A percentile compares a stretch with the other conserved stretches of the same genome.
Conservation (phyloP, 2,888 invertebrate genomes). For the Caenorhabditis becei region DNA sequence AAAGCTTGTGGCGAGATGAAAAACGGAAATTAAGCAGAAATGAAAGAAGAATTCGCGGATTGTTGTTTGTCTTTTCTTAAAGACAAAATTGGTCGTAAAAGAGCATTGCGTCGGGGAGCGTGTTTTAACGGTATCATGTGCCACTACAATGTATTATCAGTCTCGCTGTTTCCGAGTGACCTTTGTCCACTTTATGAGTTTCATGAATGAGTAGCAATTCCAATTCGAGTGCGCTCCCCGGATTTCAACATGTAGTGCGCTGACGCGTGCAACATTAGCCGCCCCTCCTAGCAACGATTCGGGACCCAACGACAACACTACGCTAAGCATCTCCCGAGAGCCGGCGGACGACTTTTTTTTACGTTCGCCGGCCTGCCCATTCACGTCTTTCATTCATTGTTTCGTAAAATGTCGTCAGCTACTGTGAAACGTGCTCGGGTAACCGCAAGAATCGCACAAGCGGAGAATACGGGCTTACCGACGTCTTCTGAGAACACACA, state of each 20-base stretch:
- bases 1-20: no score
- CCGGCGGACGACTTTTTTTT: conserved; percentile 54
- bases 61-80: background rate
- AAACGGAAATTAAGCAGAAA: background rate
- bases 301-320: conserved; percentile 29
- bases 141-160: conserved; percentile 35
- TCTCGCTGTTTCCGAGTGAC: conserved; percentile 26
- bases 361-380: conserved; percentile 47
- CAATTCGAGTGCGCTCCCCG: background rate
- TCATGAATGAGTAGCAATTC: background rate
- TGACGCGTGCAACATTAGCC: conserved; percentile 44
- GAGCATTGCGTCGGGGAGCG: conserved; percentile 39
- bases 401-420: conserved; percentile 34
- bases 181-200: conserved; percentile 42
- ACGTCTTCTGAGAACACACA: conserved; percentile 58
- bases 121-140: conserved; percentile 18
- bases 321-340: conserved; percentile 16
- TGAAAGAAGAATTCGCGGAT: conserved; percentile 1
- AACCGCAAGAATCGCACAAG: conserved; percentile 56
- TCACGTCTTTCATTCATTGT: conserved; percentile 23
- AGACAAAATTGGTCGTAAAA: conserved; percentile 33
- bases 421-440: conserved; percentile 58
- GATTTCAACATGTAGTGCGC: conserved; percentile 8
- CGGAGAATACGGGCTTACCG: conserved; percentile 53
- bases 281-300: conserved; percentile 46